Evolutionary conservation across 2,113 vertebrate genomes (phyloP), one percentile per base, ranked within the genome.

Genomic region (Chiloscyllium plagiosum): DNA sequence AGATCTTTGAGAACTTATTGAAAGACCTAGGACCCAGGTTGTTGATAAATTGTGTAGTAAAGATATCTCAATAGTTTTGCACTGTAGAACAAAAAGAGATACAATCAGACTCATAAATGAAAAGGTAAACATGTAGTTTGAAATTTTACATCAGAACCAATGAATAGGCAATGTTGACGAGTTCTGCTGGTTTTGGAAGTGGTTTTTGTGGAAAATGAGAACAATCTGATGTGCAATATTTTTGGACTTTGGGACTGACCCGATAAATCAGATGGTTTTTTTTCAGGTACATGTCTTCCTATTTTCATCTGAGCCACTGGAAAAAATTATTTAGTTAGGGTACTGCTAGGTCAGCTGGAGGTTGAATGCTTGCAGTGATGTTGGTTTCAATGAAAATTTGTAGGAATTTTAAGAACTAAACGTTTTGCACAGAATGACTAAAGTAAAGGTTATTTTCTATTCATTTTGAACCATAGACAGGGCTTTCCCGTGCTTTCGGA

Each of bases 371-470:
- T 90, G 66, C 65, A n/a, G 89, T 89, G 86, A 89, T 61, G 50
- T 66, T 37, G 33, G n/a, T 37, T 93, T 93, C 65, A 92, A 22
- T 22, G 33, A 93, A 93, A 93, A n/a, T 20, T 37, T 37, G 17
- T 37, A 66, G 89, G 89, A 93, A 93, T 93, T 66, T 93, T 68
- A 93, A 93, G 1, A 93, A 93, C 33, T 93, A 66, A 66, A 68
- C 7, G 89, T n/a, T 52, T 24, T 33, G 50, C 52, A 26, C 50
- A 89, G 86, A 89, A 61, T 89, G 86, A 89, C 61, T 89, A 89
- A 89, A 89, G 86, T 50, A 29, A 61, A 89, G 50, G 86, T 56
- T 61, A 33, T 89, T 89, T 89, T 89, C 86, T 33, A 29, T 61
- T 89, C 61, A 2, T 24, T 89, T 56, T 89, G 56, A 89, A 89